phyloP scores from a whole-genome alignment of 1,140 invertebrate species.

The Artemia franciscana region DNA sequence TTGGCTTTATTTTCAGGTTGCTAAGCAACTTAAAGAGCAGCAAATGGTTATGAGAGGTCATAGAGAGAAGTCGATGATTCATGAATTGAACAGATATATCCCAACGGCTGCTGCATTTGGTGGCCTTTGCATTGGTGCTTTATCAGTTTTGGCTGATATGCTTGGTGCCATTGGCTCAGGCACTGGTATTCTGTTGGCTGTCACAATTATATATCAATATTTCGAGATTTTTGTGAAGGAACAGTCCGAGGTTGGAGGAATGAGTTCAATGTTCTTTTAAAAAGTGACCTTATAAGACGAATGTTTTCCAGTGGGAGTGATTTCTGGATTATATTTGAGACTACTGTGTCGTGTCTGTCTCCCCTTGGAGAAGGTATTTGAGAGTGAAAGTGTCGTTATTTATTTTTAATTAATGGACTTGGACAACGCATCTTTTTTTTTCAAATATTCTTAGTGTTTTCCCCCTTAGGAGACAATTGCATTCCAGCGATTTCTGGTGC shows the following conservation, averaged over 20 bases:
- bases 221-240: constrained; percentile 99
- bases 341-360: no score
- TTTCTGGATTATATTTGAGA: no score
- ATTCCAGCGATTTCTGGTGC: no score
- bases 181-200: constrained; percentile 92
- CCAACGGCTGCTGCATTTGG: constrained; percentile 99
- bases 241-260: constrained; percentile 98
- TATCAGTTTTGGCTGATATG: constrained; percentile 95
- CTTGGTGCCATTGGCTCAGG: constrained; percentile 96
- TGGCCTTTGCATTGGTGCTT: constrained; percentile 87
- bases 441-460: no score
- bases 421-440: no score
- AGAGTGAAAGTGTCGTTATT: no score
- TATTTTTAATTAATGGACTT: no score
- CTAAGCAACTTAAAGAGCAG: constrained; percentile 97
- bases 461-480: no score
- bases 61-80: constrained; percentile 96
- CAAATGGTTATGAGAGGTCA: constrained; percentile 99
- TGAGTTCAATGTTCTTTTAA: constrained; percentile 91
- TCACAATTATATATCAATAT: constrained; percentile 99
- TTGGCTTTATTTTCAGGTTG: no score
- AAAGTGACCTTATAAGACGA: no score
- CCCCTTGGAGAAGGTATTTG: no score
- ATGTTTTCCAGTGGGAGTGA: no score
- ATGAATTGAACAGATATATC: constrained; percentile 96